A percentile compares a stretch with the other conserved stretches of the same genome.
Conservation (phyloP, 2,888 invertebrate genomes). For the Cephus runcator region DNA sequence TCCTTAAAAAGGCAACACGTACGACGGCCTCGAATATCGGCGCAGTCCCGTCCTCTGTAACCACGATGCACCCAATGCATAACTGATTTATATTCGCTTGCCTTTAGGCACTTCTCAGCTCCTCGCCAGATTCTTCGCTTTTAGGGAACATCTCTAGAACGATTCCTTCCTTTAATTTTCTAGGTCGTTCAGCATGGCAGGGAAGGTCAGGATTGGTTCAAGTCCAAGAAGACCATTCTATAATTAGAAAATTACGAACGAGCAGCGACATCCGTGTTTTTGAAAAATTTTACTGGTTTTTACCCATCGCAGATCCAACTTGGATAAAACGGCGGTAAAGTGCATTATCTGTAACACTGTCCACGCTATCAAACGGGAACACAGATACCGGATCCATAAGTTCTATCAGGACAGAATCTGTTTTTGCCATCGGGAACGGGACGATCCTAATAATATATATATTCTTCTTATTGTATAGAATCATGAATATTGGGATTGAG, state of each 20-base stretch:
- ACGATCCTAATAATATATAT: not conserved
- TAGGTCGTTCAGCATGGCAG: slow-evolving; percentile 56
- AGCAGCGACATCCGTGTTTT: not conserved
- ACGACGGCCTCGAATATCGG: not conserved
- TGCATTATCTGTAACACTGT: not conserved
- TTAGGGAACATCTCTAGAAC: not conserved
- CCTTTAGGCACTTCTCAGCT: not conserved
- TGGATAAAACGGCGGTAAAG: not conserved
- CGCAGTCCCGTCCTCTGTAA: not conserved
- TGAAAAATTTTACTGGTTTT: not conserved
- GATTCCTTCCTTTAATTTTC: slow-evolving; percentile 38
- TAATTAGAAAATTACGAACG: slow-evolving; percentile 4
- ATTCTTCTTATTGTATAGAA: not conserved
- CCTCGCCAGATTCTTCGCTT: not conserved
- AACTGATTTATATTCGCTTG: not conserved
- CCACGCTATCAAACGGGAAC: not conserved
- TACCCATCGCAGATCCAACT: not conserved
- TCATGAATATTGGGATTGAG: not conserved
- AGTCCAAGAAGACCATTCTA: slow-evolving; percentile 46
- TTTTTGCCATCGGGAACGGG: not conserved
- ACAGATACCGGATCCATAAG: not conserved
- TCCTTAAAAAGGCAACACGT: slow-evolving; percentile 35
- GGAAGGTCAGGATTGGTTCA: slow-evolving; percentile 63
- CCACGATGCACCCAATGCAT: not conserved
- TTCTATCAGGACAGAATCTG: not conserved